These are phyloP conservation scores for Lathronympha strigana DNA, from an alignment of 2,888 invertebrate genomes.

Conservation along the genomic window DNA sequence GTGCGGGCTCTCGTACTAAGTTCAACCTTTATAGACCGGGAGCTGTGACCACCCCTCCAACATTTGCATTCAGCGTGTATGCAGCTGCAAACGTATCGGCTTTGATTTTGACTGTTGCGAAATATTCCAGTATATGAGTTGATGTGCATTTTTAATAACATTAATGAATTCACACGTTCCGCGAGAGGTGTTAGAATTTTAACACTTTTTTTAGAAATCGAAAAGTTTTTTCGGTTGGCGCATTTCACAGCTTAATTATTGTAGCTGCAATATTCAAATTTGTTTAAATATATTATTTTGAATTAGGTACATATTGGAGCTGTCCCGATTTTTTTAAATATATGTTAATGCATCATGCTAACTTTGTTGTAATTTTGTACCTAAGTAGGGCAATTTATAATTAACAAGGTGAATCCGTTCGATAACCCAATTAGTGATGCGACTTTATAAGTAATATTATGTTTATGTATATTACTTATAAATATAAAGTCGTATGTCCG, in stretches of 20 bases:
- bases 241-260: conserved; percentile 34
- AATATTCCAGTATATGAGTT: conserved; percentile 48
- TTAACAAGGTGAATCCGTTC: too few relatives aligned
- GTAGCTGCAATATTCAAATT: neutral
- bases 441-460: too few relatives aligned
- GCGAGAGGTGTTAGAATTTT: conserved; percentile 37
- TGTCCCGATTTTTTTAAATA: too few relatives aligned
- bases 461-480: too few relatives aligned
- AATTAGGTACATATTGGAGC: neutral
- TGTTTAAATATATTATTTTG: neutral
- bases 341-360: too few relatives aligned
- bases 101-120: conserved; percentile 66
- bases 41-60: conserved; percentile 54
- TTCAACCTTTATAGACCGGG: conserved; percentile 20
- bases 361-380: too few relatives aligned
- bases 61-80: conserved; percentile 74
- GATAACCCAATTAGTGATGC: too few relatives aligned
- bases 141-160: conserved; percentile 49
- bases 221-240: conserved; percentile 1
- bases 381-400: too few relatives aligned
- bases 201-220: conserved; percentile 26
- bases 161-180: conserved; percentile 47
- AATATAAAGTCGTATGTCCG: too few relatives aligned
- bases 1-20: conserved; percentile 14
- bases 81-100: conserved; percentile 67